phyloP scores from a whole-genome alignment of 2,797 vertebrate species.

The Miichthys miiuy region DNA sequence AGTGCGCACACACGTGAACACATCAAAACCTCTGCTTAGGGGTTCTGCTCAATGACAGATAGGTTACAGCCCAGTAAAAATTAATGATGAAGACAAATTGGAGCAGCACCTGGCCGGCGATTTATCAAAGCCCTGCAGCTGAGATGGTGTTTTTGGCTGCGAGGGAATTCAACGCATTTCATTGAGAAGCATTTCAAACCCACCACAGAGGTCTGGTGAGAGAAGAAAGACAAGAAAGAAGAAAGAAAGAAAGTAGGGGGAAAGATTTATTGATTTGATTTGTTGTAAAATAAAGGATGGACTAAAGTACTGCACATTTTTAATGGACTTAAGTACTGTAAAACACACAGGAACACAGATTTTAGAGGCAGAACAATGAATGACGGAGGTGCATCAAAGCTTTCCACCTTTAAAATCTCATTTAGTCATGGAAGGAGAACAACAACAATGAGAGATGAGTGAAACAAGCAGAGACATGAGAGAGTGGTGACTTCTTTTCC shows the following conservation, averaged over 20 bases:
- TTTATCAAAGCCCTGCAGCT: constrained; percentile 88
- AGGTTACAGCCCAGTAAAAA: constrained; percentile 88
- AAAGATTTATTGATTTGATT: constrained; percentile 26
- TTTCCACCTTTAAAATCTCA: constrained; percentile 4
- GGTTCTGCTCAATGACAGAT: constrained; percentile 82
- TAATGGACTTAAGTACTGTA: background rate
- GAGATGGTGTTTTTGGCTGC: constrained; percentile 77
- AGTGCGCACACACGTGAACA: constrained; percentile 65
- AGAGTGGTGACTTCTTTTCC: constrained; percentile 47
- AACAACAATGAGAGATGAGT: constrained; percentile 5
- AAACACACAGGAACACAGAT: background rate
- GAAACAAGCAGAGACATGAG: constrained; percentile 26
- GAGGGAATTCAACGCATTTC: constrained; percentile 81
- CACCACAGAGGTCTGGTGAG: constrained; percentile 21
- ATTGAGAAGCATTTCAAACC: constrained; percentile 65
- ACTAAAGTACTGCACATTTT: background rate
- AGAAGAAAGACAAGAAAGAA: constrained; percentile 38
- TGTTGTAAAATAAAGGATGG: constrained; percentile 5
- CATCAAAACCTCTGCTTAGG: constrained; percentile 78
- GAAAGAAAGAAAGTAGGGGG: constrained; percentile 1
- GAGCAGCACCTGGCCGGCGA: constrained; percentile 90
- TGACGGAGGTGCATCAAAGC: background rate
- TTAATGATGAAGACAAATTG: constrained; percentile 92
- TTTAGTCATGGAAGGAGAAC: constrained; percentile 8
- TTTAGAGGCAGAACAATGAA: background rate